Conservation (phyloP, 1,140 invertebrate species). For the Orius laevigatus region DNA sequence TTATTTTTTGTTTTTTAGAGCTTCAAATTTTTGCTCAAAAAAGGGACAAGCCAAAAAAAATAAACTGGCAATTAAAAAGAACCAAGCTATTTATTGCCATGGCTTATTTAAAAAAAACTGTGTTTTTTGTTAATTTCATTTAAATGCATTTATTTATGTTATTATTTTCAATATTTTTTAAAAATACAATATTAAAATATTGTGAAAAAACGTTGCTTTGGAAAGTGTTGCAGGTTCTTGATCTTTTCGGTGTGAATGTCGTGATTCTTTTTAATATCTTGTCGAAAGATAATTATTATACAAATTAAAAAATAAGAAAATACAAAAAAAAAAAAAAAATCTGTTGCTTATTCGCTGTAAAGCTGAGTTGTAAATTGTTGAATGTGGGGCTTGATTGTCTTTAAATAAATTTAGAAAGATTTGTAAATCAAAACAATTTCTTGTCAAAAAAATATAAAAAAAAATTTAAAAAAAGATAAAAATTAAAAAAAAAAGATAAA, state of each 20-base stretch:
- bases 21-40: slow-evolving; percentile 13
- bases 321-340: slow-evolving; percentile 10
- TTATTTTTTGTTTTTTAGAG: slow-evolving; percentile 27
- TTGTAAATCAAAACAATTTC: slow-evolving; percentile 18
- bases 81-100: too few species aligned
- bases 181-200: slow-evolving; percentile 10
- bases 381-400: slow-evolving; percentile 19
- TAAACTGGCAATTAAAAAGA: slow-evolving; percentile 22
- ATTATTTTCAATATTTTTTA: slow-evolving; percentile 6
- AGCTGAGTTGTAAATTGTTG: slow-evolving; percentile 16
- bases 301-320: slow-evolving; percentile 5
- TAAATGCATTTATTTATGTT: slow-evolving; percentile 30
- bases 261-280: too few species aligned
- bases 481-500: slow-evolving; percentile 14
- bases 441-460: slow-evolving; percentile 16
- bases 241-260: too few species aligned
- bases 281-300: slow-evolving; percentile 5
- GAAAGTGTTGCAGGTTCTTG: too few species aligned
- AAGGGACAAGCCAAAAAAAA: slow-evolving; percentile 30
- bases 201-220: too few species aligned
- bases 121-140: slow-evolving; percentile 18
- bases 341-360: slow-evolving; percentile 12
- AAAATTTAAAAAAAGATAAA: slow-evolving; percentile 16
- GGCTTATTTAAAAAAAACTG: too few species aligned
- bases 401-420: slow-evolving; percentile 18